These are phyloP conservation scores for Pionites leucogaster DNA, from an alignment of 2,113 vertebrate genomes.

Conservation along the genomic window DNA sequence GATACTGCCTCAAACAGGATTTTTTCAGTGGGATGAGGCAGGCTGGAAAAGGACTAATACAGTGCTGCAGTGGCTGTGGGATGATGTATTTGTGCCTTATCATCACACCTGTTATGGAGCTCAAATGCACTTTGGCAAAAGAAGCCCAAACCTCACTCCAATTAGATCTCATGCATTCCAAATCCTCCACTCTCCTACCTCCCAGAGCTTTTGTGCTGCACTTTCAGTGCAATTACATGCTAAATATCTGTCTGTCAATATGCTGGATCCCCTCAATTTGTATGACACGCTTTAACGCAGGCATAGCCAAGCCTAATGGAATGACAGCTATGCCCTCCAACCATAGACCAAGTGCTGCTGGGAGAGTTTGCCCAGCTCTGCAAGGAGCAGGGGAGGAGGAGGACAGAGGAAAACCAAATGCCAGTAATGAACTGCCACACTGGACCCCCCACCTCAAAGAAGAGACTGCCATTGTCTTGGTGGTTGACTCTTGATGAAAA, in stretches of 20 bases:
- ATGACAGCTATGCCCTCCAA: constrained; percentile 80
- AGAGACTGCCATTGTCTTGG: background rate
- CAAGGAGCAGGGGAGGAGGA: background rate
- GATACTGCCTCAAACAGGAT: background rate
- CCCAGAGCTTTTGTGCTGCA: constrained; percentile 60
- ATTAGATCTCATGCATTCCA: constrained; percentile 19
- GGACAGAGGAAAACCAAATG: background rate
- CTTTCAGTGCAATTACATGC: constrained; percentile 70
- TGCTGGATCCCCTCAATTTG: constrained; percentile 79
- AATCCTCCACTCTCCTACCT: constrained; percentile 45
- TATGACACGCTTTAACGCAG: constrained; percentile 73
- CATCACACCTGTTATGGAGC: constrained; percentile 65
- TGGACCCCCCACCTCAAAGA: background rate
- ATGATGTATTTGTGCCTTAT: constrained; percentile 44
- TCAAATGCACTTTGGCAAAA: constrained; percentile 23
- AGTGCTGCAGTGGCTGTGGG: background rate
- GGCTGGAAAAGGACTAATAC: background rate
- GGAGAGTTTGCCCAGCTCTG: background rate
- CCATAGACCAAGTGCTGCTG: constrained; percentile 47
- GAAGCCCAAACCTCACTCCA: constrained; percentile 21
- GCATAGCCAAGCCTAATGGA: constrained; percentile 70
- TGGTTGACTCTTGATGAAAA: background rate
- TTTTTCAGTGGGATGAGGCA: background rate
- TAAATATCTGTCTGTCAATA: constrained; percentile 75
- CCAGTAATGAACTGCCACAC: background rate